Evolutionary conservation across 2,797 vertebrate genomes (phyloP), one percentile per base, ranked within the genome.

Genomic region (Acestrorhynchus altus): DNA sequence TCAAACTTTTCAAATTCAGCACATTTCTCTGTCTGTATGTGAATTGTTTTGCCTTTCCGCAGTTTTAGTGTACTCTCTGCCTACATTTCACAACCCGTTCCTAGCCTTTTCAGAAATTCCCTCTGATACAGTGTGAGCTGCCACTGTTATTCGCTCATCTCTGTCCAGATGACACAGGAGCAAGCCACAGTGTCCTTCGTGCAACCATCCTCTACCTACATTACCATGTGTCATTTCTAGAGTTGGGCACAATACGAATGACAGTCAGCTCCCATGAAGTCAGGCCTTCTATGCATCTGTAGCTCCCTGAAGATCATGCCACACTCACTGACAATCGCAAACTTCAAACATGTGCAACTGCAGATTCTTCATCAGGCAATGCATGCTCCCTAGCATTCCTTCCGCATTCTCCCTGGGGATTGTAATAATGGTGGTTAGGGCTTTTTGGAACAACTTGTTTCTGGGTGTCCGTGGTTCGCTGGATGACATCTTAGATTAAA

Each of bases 391-490:
- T 70, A 13, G 28, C 31, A 59, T 31, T 68, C 13, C 18, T 54
- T 56, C 6, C 20, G 67, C 35, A 20, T 70, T n/a, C 57, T 64
- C 72, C 39, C 51, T 42, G 8, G 64, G 46, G 20, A 72, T 28
- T 74, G 63, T 26, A 42, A 71, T 28, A 60, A 63, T 63, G 46
- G 59, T 46, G 65, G 61, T 46, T 42, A 10, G 74, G 74, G 47
- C 28, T 8, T 15, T n/a, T 20, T 52, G 9, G 22, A 12, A 15
- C 22, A 28, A 63, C 47, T 65, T 61, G 26, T 39, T 79, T 76
- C 73, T 68, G 40, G 35, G 65, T 79, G 80, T 72, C 80, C 66
- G 64, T 77, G 72, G 56, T 79, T 70, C 61, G 54, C 54, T 8
- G 40, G 22, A 65, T 40, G 67, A 77, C 74, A 71, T 72, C 44